phyloP scores from a whole-genome alignment of 1,140 invertebrate genomes.

The Coelopa frigida region DNA sequence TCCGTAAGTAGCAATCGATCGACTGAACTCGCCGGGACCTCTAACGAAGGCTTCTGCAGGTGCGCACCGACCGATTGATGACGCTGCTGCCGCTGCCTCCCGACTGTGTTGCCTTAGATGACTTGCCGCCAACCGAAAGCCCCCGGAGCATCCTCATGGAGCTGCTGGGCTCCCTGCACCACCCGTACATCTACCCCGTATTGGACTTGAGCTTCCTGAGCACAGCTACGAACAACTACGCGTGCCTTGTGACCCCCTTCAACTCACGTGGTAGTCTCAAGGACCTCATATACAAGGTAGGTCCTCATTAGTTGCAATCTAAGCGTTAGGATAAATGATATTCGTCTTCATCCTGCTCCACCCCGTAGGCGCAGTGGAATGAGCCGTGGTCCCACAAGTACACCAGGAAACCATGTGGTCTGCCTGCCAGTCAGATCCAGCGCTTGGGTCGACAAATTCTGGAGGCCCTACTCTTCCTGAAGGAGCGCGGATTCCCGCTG shows the following conservation, averaged over 20 bases:
- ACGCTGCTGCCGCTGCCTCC: slow-evolving; percentile 63
- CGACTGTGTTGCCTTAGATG: slow-evolving; percentile 48
- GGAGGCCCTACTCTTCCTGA: slow-evolving; percentile 78
- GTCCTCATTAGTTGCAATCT: slow-evolving; percentile 6
- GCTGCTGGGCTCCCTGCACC: slow-evolving; percentile 76
- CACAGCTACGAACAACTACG: slow-evolving; percentile 50
- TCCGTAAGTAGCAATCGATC: slow-evolving; percentile 23
- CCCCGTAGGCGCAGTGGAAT: slow-evolving; percentile 50
- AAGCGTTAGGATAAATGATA: not conserved
- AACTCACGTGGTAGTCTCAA: slow-evolving; percentile 78
- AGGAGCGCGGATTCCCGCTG: slow-evolving; percentile 78
- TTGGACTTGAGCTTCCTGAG: slow-evolving; percentile 68
- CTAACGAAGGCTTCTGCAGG: slow-evolving; percentile 18
- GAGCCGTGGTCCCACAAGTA: slow-evolving; percentile 68
- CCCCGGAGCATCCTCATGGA: slow-evolving; percentile 60
- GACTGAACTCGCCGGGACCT: not conserved
- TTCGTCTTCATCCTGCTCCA: not conserved
- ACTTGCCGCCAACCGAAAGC: slow-evolving; percentile 47
- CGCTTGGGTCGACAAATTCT: slow-evolving; percentile 80
- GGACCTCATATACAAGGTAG: slow-evolving; percentile 81
- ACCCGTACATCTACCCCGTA: slow-evolving; percentile 86
- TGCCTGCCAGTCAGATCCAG: slow-evolving; percentile 71
- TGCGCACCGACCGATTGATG: slow-evolving; percentile 68
- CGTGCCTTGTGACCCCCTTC: slow-evolving; percentile 71
- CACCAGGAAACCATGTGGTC: slow-evolving; percentile 55